Conservation (phyloP, 1,140 invertebrate genomes). For the Cardiocondyla obscurior region DNA sequence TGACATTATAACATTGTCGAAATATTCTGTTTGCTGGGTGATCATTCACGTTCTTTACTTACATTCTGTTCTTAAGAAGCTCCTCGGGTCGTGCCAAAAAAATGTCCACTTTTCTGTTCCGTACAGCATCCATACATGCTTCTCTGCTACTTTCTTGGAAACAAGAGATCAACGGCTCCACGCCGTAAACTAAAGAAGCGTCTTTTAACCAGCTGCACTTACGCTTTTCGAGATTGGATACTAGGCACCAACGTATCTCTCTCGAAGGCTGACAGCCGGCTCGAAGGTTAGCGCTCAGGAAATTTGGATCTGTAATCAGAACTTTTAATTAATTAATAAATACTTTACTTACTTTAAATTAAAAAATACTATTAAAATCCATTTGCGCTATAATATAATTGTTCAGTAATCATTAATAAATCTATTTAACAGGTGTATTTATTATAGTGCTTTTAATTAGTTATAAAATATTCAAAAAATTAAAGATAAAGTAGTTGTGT, state of each 20-base stretch:
- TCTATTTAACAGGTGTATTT: not conserved
- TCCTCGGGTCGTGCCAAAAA: slow-evolving; percentile 86
- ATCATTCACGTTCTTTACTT: slow-evolving; percentile 57
- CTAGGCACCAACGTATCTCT: slow-evolving; percentile 82
- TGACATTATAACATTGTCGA: too few relatives aligned
- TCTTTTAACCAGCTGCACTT: slow-evolving; percentile 91
- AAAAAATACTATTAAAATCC: too few relatives aligned
- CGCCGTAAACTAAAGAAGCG: slow-evolving; percentile 87
- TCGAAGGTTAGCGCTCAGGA: slow-evolving; percentile 86
- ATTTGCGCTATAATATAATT: too few relatives aligned
- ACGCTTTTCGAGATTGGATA: slow-evolving; percentile 86
- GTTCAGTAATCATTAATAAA: not conserved
- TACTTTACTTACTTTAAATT: too few relatives aligned
- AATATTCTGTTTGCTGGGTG: too few relatives aligned
- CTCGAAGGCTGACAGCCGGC: slow-evolving; percentile 87
- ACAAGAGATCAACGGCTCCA: slow-evolving; percentile 90
- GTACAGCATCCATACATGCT: slow-evolving; percentile 88
- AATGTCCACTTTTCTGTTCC: slow-evolving; percentile 87
- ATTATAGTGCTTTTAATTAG: not conserved
- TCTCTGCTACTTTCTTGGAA: slow-evolving; percentile 82
- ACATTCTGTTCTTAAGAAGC: slow-evolving; percentile 84
- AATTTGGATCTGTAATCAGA: slow-evolving; percentile 84
- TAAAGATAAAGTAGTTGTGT: not conserved
- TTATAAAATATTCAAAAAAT: too few relatives aligned
- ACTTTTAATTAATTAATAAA: too few relatives aligned